A percentile compares a stretch with the other conserved stretches of the same genome.
phyloP scores from a whole-genome alignment of 2,113 vertebrate species.

The Antigone vipio region DNA sequence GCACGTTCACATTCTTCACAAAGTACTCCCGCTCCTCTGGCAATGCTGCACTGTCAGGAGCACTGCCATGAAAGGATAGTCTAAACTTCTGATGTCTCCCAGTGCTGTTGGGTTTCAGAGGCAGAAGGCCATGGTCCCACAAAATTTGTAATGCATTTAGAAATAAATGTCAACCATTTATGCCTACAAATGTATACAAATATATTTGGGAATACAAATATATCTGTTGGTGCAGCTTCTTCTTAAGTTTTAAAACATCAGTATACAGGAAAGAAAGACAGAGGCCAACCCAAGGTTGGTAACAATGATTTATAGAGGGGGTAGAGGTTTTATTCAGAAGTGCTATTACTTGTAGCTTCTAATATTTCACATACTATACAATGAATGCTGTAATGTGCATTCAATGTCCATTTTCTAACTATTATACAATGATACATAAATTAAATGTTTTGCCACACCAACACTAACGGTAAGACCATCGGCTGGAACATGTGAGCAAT shows the following conservation, averaged over 20 bases:
- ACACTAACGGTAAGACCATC: not conserved
- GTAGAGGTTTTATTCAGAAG: not conserved
- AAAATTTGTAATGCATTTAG: not conserved
- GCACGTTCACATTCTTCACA: not conserved
- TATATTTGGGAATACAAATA: not conserved
- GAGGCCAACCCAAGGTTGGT: not conserved
- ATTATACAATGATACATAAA: not conserved
- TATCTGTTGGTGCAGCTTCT: not conserved
- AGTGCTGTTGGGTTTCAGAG: not conserved
- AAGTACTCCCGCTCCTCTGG: not conserved
- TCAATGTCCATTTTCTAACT: not conserved
- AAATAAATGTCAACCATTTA: not conserved
- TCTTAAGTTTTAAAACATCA: not conserved
- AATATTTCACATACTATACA: not conserved
- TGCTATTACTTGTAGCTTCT: not conserved
- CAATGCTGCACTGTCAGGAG: not conserved
- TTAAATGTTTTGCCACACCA: not conserved
- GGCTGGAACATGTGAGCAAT: not conserved
- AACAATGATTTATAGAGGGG: not conserved
- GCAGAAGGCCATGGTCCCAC: not conserved
- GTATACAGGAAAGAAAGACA: not conserved
- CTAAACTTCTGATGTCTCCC: not conserved
- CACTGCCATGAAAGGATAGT: not conserved
- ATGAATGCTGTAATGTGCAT: not conserved
- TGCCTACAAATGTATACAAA: not conserved